Base-by-base conservation (phyloP, 2,113 vertebrate genomes). In the Channa maculata region DNA sequence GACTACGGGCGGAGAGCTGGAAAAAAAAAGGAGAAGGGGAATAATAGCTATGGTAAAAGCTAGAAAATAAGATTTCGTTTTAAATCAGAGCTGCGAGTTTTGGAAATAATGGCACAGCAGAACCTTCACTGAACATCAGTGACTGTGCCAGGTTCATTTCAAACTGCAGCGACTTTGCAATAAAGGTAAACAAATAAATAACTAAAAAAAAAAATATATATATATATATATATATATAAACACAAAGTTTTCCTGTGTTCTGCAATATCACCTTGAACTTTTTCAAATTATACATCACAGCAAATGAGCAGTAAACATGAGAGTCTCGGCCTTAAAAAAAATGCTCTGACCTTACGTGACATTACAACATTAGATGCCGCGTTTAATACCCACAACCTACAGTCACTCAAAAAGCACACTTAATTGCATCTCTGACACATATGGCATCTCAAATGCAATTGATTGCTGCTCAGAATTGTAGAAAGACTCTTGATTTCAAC, bases 401-500 rank as follows among this genome's bases (percentile, higher is more conserved):
- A 48, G 52, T 75, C 77, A 12, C 67, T 78, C 80, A 52, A 77
- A 81, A 73, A 70, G 49, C 53, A 50, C 50, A 71, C 65, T 73
- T 79, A 75, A 88, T 79, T 84, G 63, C 79, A 57, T 76, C 74
- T 77, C 68, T 76, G 77, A 79, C 82, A 82, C 85, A 73, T 72
- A 79, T 80, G 83, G 84, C 79, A 51, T 75, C 73, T 81, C 82
- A 75, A 86, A 88, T 33, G 64, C 67, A 64, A 90, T 86, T 85
- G 80, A 91, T 91, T 85, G 85, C 82, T 75, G 46, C 46, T 79
- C 71, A 50, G 75, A 83, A 55, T 61, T 80, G 77, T 69, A 74
- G 68, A 81, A 82, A 73, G 75, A 78, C 75, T 70, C 83, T 86
- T 84, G 81, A 81, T 86, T 86, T 80, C 54, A 10, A 69, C 65